Evolutionary conservation across 2,113 vertebrate species (phyloP).

Genomic region (Ursus arctos): DNA sequence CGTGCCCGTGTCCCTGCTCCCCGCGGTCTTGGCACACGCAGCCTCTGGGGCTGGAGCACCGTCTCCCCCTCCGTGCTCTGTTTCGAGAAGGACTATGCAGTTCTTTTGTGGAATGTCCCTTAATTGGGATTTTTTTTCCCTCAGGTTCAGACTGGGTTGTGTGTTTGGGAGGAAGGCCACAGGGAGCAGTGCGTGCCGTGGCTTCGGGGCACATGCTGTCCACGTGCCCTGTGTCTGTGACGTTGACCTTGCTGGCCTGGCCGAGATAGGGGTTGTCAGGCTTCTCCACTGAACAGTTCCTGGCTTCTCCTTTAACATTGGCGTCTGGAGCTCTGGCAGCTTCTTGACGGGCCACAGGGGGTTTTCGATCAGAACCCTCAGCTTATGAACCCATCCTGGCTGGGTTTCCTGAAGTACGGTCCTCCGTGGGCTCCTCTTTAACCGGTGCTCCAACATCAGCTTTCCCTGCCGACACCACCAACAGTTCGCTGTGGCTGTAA

Average conservation of each 20-base stretch:
- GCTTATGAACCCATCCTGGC: rapidly evolving
- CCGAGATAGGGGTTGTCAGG: rapidly evolving
- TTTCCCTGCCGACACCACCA: rapidly evolving
- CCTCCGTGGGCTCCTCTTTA: rapidly evolving
- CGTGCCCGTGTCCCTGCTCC: neutral
- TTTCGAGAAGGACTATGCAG: neutral
- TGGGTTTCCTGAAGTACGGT: neutral
- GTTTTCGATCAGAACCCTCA: neutral
- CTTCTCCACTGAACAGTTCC: rapidly evolving
- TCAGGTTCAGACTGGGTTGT: rapidly evolving
- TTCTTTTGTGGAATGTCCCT: neutral
- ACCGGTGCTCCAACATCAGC: neutral
- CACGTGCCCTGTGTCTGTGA: rapidly evolving
- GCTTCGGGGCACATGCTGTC: rapidly evolving
- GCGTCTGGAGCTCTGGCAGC: neutral
- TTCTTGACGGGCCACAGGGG: neutral
- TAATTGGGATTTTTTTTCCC: too few relatives aligned
- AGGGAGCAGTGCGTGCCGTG: too few relatives aligned
- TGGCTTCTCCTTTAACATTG: neutral
- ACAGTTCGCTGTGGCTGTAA: neutral
- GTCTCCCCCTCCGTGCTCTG: neutral
- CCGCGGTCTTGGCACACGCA: neutral
- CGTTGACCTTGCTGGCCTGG: rapidly evolving
- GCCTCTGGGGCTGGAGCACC: neutral
- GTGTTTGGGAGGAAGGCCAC: too few relatives aligned